Base-by-base conservation (phyloP, 2,113 vertebrate genomes). In the Tricholaema leucomelas region DNA sequence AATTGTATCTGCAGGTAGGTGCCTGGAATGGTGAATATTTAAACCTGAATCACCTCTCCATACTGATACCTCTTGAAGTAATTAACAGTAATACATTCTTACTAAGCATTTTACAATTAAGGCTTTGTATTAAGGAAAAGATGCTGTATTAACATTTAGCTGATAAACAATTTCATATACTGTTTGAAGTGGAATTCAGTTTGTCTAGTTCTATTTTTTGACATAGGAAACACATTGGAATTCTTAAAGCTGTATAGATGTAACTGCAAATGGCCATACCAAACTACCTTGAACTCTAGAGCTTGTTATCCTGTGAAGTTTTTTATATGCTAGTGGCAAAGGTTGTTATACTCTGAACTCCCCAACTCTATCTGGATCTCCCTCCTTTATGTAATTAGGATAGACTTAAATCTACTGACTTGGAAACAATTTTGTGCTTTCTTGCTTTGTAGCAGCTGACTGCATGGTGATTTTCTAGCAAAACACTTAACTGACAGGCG, bases 401-500 rank as follows among this genome's bases (percentile, higher is more conserved):
- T 84, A 90, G 91, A 70, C 21, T 4, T 48, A 44, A 84, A 54
- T 78, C 50, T 33, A 40, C 15, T 66, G 31, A 58, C 38, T 54
- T 90, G 73, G 80, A 88, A 92, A 65, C 48, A 86, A 66, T 7
- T 48, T 2, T 28, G 33, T 46, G 31, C 16, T 74, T 90, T 85
- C 44, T 92, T 60, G 48, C 65, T 90, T 91, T 54, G 80, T 48
- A 58, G 48, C 90, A 86, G 66, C 61, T 90, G 88, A 91, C 30
- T 86, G 33, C 73, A 2, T 90, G 61, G 48, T 86, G 83, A 7
- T 76, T 93, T 92, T 83, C 50, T 88, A 93, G 56, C 38, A 91
- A 83, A 92, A 74, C 90, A 38, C 73, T 95, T 90, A 94, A 86
- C 35, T 81, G 85, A 55, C 93, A 88, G 92, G 90, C 4, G 30